Evolutionary conservation across 2,113 vertebrate genomes (phyloP), one percentile per base, ranked within the genome.

Genomic region (Sinocyclocheilus anshuiensis): DNA sequence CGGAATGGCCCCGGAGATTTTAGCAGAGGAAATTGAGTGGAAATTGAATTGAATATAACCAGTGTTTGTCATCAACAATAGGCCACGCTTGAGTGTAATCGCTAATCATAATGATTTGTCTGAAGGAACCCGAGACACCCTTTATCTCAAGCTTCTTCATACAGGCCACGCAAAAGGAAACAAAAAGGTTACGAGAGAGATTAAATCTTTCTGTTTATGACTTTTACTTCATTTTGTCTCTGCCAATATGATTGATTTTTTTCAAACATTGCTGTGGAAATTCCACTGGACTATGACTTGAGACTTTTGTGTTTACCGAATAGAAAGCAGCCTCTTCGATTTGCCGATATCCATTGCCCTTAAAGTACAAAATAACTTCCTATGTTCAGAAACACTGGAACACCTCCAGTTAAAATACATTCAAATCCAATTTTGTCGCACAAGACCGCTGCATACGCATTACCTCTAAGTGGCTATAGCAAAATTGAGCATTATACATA

Each of bases 41-140:
- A 87, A 88, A 89, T 88, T 82, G 59, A 83, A 90, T 77, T 86
- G 59, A 87, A 84, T 86, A 83, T 84, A 88, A 87, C 57, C 29
- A 11, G 53, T 53, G 39, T 83, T 86, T 87, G 59, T 88, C 59
- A 59, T 87, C 55, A 45, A 86, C 69, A 86, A 86, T 87, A 77
- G 87, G 53, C 77, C 77, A 75, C 48, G 81, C 83, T 59, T 87
- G 78, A 87, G 36, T 78, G 77, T 87, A 86, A 89, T 86, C 59
- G 71, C 67, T 85, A 88, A 89, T 87, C 85, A 84, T 72, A 77
- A 29, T 61, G 65, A 84, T 90, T 85, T 87, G 85, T 81, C 84
- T 82, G 76, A 83, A 84, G 69, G 75, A 89, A 85, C 55, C 39
- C 39, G 10, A 57, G 71, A 67, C 63, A 39, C n/a, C 59, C 39